Conservation (phyloP, 2,797 vertebrate genomes). For the Urophycis tenuis region DNA sequence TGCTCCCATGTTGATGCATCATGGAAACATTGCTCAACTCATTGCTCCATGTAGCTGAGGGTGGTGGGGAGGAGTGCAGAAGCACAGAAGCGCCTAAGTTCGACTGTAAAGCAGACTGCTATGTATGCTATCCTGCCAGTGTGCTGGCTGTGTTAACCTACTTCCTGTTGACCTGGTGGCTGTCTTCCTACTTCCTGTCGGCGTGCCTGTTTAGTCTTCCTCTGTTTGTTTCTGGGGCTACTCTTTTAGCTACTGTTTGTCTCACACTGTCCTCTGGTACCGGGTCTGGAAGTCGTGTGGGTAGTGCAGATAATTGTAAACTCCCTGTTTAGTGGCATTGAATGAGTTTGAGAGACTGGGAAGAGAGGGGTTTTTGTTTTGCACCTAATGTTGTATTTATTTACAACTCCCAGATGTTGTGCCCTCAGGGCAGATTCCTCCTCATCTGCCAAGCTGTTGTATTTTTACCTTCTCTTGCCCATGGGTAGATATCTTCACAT, state of each 20-base stretch:
- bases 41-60: not conserved
- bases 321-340: not conserved
- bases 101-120: not conserved
- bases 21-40: not conserved
- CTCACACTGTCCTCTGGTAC: not conserved
- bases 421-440: not conserved
- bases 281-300: not conserved
- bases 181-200: not conserved
- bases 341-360: not conserved
- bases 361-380: not conserved
- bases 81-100: no score
- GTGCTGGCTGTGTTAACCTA: not conserved
- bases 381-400: slow-evolving; percentile 3
- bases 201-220: not conserved
- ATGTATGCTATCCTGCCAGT: not conserved
- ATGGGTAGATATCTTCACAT: not conserved
- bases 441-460: not conserved
- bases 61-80: not conserved
- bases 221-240: not conserved
- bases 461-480: not conserved
- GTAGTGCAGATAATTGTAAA: not conserved
- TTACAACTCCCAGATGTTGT: not conserved
- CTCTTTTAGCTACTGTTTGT: slow-evolving; percentile 1
- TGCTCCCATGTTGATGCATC: not conserved
- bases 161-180: not conserved